Evolutionary conservation across 30 jellyfish, hydroid and myxozoan genomes (phyloP), one percentile per base, ranked within the genome.

Genomic region (Clytia hemisphaerica): DNA sequence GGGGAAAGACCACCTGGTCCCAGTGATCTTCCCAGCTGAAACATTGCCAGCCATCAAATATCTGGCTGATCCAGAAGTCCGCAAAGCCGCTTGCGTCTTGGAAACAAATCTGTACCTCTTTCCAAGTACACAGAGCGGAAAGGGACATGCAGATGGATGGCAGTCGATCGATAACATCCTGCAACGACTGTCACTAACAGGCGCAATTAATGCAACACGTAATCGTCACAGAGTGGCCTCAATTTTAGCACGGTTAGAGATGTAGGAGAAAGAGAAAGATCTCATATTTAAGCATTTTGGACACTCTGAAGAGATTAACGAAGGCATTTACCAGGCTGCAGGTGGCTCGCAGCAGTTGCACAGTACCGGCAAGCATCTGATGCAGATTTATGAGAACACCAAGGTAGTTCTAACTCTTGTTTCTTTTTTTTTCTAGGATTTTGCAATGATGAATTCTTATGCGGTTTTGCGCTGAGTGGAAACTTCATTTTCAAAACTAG

Each of bases 161-260:
- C n/a, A n/a, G n/a, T 45, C 76, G 19, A 50, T 69, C 3, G 59
- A 69, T 46, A 4, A 26, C 5, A 69, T 69, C 21, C 28, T 69
- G 40, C 19, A 44, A n/a, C 46, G 81, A 24, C 55, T 69, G 7
- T 49, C 72, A 21, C 22, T 44, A 69, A 18, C 22, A 69, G 81
- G 81, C 22, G 77, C 81, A 19, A n/a, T 69, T 9, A 69, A 44
- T 45, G 81, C 81, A 34, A 69, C 75, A 2, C 32, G 49, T 18
- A 69, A 45, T 49, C 76, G 78, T 6, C 81, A 69, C 67, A 40
- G 76, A 28, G 59, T 69, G n/a, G 81, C 81, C 2, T 33, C 81
- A 22, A 45, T 69, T 2, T 30, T 69, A 58, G 70, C 70, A n/a
- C 25, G 33, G 30, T 45, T 57, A n/a, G 76, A 37, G 35, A 37